A percentile compares a stretch with the other conserved stretches of the same genome.
phyloP scores from a whole-genome alignment of 2,797 vertebrate genomes.

The Onychomys leucogaster region DNA sequence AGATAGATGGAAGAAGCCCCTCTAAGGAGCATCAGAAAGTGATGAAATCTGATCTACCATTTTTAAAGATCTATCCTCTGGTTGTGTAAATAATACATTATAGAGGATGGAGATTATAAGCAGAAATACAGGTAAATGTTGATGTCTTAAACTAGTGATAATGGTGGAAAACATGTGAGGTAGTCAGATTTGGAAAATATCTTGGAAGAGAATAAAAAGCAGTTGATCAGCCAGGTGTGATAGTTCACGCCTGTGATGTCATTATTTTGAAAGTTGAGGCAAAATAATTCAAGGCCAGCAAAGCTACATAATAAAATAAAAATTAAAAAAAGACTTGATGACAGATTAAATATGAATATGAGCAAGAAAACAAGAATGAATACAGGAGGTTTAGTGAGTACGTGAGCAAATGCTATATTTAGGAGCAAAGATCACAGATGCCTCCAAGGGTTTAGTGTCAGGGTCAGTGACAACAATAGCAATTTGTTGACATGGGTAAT shows the following conservation, averaged over 20 bases:
- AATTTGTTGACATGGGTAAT: background rate
- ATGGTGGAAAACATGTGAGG: background rate
- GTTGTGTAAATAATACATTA: constrained; percentile 6
- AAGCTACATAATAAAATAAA: background rate
- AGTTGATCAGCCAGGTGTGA: background rate
- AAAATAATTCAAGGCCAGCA: background rate
- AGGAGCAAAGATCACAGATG: constrained; percentile 1
- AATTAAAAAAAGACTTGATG: background rate
- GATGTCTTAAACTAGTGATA: background rate
- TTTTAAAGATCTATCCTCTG: constrained; percentile 46
- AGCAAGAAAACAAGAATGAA: constrained; percentile 47
- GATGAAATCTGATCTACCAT: constrained; percentile 36
- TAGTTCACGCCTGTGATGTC: background rate
- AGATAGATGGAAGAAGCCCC: background rate
- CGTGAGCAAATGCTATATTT: background rate
- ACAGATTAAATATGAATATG: background rate
- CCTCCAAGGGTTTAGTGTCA: background rate
- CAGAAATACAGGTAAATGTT: background rate
- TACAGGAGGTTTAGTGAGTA: background rate
- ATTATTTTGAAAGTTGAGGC: background rate
- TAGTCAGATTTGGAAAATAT: background rate
- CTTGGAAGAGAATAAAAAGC: constrained; percentile 37
- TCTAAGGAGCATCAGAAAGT: constrained; percentile 11
- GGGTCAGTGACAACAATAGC: background rate
- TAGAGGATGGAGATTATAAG: constrained; percentile 20